Evolutionary conservation across 2,113 vertebrate genomes (phyloP).

Genomic region (Octodon degus): DNA sequence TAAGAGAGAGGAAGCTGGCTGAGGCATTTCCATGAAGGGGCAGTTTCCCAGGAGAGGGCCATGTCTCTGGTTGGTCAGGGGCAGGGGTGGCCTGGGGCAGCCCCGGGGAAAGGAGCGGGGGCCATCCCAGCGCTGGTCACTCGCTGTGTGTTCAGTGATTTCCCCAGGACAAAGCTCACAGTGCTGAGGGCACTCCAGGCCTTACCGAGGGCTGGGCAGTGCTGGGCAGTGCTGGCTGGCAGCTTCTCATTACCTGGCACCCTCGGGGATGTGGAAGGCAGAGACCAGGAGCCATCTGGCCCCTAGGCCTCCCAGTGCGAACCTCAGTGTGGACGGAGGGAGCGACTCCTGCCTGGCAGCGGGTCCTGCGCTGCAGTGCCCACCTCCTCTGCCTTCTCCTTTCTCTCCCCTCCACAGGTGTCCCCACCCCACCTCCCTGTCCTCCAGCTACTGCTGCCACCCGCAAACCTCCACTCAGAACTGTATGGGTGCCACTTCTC

Average conservation of each 20-base stretch:
- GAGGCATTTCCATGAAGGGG: not conserved
- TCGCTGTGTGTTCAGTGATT: fast-evolving
- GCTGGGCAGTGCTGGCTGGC: not conserved
- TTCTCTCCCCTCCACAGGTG: fast-evolving
- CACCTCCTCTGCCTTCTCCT: not conserved
- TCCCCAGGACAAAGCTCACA: not conserved
- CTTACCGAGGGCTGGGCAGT: not conserved
- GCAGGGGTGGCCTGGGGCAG: not conserved
- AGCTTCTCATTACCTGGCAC: not conserved
- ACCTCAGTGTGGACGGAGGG: not conserved
- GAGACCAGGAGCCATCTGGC: fast-evolving
- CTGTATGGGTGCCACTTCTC: fast-evolving
- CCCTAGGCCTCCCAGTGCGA: fast-evolving
- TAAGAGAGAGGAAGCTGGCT: fast-evolving
- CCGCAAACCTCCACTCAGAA: fast-evolving
- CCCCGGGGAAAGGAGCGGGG: not conserved
- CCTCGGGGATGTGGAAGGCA: not conserved
- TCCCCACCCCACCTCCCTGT: not conserved
- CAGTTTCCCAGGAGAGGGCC: not conserved
- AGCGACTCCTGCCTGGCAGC: not conserved
- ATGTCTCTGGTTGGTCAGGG: not conserved
- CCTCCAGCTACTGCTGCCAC: fast-evolving
- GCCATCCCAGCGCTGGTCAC: fast-evolving
- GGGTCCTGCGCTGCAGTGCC: not conserved
- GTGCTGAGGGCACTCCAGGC: not conserved